phyloP scores from a whole-genome alignment of 64 coral and sea anemone species.

The Astreopora myriophthalma region DNA sequence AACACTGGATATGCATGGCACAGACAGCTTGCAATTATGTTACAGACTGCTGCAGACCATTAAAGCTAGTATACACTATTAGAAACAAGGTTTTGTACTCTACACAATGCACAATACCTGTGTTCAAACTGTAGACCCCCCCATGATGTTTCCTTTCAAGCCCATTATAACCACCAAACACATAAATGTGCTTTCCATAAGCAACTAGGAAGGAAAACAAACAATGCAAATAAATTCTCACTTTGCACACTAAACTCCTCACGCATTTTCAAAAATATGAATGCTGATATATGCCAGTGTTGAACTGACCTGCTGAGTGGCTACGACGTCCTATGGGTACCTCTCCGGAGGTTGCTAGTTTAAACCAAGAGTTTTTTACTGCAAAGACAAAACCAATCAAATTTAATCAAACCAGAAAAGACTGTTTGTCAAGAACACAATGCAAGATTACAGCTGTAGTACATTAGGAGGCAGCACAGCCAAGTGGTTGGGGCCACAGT shows the following conservation, averaged over 20 bases:
- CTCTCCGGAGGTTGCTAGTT: constrained; percentile 35
- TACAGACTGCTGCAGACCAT: no score
- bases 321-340: constrained; percentile 64
- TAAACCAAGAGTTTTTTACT: constrained; percentile 70
- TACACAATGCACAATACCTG: constrained; percentile 39
- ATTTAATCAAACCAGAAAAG: background rate
- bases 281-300: no score
- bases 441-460: no score
- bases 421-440: no score
- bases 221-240: background rate
- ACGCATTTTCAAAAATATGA: no score
- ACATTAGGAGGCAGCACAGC: no score
- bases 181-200: constrained; percentile 73
- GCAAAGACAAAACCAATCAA: background rate
- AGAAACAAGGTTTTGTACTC: no score
- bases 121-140: constrained; percentile 83
- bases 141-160: constrained; percentile 77
- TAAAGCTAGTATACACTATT: no score
- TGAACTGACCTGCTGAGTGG: constrained; percentile 57
- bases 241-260: no score
- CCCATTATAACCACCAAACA: constrained; percentile 97
- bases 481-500: no score
- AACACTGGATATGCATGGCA: no score
- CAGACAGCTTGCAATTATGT: no score
- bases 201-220: constrained; percentile 62